These are phyloP conservation scores for Platerodrilus igneus DNA, from an alignment of 2,888 invertebrate species.

Conservation along the genomic window DNA sequence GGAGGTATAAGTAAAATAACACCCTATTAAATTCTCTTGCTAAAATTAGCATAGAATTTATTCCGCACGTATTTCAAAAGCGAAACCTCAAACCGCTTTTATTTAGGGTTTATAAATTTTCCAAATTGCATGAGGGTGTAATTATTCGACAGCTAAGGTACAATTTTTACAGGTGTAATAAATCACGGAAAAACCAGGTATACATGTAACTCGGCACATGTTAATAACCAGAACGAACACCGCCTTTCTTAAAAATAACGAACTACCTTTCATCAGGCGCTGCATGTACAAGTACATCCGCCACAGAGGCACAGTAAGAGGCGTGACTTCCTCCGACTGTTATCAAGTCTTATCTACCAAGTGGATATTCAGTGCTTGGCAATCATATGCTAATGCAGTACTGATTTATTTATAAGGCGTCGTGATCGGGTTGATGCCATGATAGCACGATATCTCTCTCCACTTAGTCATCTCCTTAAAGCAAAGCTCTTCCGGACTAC, in stretches of 20 bases:
- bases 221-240: conserved; percentile 36
- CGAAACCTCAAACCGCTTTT: conserved; percentile 23
- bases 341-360: conserved; percentile 41
- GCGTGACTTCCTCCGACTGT: conserved; percentile 39
- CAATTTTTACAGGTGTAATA: conserved; percentile 35
- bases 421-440: conserved; percentile 12
- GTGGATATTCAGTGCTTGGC: conserved; percentile 41
- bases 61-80: too few species aligned
- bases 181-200: conserved; percentile 33
- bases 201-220: conserved; percentile 35
- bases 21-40: too few species aligned
- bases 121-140: conserved; percentile 37
- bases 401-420: conserved; percentile 41
- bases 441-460: too few species aligned
- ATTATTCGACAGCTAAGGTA: conserved; percentile 34
- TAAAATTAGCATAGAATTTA: too few species aligned
- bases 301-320: conserved; percentile 39
- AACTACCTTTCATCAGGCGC: conserved; percentile 42
- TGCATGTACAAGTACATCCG: conserved; percentile 40
- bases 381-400: conserved; percentile 43
- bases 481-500: conserved; percentile 4
- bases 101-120: conserved; percentile 36
- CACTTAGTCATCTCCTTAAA: conserved; percentile 5
- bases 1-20: too few species aligned
- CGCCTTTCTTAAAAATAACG: conserved; percentile 41